Base-by-base conservation (phyloP, 1,140 invertebrate genomes). In the Cylas formicarius region DNA sequence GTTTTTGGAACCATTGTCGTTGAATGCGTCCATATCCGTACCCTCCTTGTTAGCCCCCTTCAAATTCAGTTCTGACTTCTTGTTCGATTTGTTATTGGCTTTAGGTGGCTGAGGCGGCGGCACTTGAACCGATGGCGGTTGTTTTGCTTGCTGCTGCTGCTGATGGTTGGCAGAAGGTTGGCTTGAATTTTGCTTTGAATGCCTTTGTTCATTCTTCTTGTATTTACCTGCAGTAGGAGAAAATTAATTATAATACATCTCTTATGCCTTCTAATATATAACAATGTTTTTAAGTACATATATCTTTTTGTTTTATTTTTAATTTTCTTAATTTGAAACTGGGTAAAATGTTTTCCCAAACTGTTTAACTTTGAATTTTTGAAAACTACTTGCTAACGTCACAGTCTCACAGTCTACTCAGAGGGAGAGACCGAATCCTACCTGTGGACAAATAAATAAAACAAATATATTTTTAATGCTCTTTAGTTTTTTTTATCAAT, bases 1-100 rank as follows among this genome's bases (percentile, higher is more conserved):
- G 8, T 41, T 41, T 24, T 39, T 39, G 10, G 35, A 14, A 16
- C 21, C 34, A 11, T 11, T 27, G 32, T 61, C 59, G 32, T 57
- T 62, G 40, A 68, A 67, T 4, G 62, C 63, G 51, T 68, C 66
- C 66, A 68, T 68, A 41, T 68, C 66, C n/a, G 62, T 65, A 43
- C 66, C 66, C 49, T 68, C 63, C 41, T 67, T 67, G 33, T 52
- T 63, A 8, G 64, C 62, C 31, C 66, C 66, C 39, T 66, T 68
- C 18, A 58, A 37, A 44, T 67, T 68, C 4, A 67, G 29, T 31
- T 68, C 65, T 23, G 54, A 59, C 41, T 58, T 56, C 48, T 67
- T 68, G 23, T 58, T 58, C 4, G 58, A 42, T 42, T 58, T 63
- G 37, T 55, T 63, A 19, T 43, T 57, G 7, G 55, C 32, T 29